Evolutionary conservation across 2,113 vertebrate genomes (phyloP).

Genomic region (Micronycteris hirsuta): DNA sequence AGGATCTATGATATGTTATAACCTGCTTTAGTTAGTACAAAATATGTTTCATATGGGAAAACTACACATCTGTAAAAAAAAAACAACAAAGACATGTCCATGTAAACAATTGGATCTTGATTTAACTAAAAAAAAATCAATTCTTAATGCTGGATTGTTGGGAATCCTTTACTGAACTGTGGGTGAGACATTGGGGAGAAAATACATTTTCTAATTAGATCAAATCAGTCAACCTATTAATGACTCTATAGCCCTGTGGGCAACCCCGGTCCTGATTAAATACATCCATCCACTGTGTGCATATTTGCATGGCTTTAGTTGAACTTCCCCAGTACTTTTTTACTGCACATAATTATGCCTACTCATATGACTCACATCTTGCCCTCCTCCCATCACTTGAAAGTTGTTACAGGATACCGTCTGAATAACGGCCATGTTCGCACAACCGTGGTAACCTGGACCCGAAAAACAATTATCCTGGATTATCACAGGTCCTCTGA

Average conservation of each 20-base stretch:
- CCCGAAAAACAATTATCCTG: slow-evolving; percentile 45
- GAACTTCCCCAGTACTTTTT: neutral
- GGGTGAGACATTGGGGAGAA: neutral
- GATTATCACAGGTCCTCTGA: slow-evolving; percentile 47
- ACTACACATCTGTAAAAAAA: neutral
- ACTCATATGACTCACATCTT: neutral
- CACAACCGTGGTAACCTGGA: slow-evolving; percentile 5
- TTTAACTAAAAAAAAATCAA: neutral
- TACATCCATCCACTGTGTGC: neutral
- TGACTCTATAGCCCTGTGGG: neutral
- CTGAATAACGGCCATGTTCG: neutral
- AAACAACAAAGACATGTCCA: neutral
- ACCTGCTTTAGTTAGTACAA: neutral
- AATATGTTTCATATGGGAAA: neutral
- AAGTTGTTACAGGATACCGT: slow-evolving; percentile 26
- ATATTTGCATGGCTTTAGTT: neutral
- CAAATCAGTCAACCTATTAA: neutral
- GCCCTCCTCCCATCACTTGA: neutral
- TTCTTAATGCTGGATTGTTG: neutral
- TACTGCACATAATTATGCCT: neutral
- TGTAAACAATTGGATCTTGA: neutral
- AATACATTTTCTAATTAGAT: neutral
- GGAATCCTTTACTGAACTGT: neutral
- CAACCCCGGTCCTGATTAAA: neutral
- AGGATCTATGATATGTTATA: neutral